Conservation (phyloP, 2,113 vertebrate genomes). For the Dipodomys ordii region DNA sequence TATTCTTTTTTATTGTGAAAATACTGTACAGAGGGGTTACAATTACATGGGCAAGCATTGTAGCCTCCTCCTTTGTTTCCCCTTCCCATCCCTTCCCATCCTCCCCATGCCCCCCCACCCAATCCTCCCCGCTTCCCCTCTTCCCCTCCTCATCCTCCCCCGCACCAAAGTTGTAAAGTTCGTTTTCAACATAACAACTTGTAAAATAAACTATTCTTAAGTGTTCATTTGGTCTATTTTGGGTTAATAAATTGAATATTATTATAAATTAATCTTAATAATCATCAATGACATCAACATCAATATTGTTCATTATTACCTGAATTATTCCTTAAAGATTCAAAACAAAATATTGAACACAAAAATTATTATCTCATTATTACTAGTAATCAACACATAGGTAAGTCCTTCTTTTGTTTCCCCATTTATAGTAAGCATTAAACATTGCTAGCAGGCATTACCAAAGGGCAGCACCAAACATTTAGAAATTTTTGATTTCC, state of each 20-base stretch:
- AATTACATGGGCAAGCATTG: too few species aligned
- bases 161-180: too few species aligned
- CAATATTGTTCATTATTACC: not conserved
- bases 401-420: conserved; percentile 22
- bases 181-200: too few species aligned
- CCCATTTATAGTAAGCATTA: not conserved
- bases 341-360: not conserved
- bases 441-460: conserved; percentile 38
- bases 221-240: not conserved
- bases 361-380: conserved; percentile 31
- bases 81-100: too few species aligned
- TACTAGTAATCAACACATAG: not conserved
- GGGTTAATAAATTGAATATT: not conserved
- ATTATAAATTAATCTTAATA: conserved; percentile 24
- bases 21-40: too few species aligned
- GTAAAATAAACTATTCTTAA: not conserved
- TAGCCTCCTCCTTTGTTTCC: too few species aligned
- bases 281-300: not conserved
- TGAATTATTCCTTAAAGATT: conserved; percentile 42
- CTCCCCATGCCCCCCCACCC: too few species aligned
- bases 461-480: conserved; percentile 76
- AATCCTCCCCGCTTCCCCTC: too few species aligned
- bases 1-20: too few species aligned
- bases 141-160: too few species aligned
- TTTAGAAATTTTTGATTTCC: conserved; percentile 65